Evolutionary conservation across 2,888 invertebrate genomes (phyloP).

Genomic region (Polymixis flavicincta): DNA sequence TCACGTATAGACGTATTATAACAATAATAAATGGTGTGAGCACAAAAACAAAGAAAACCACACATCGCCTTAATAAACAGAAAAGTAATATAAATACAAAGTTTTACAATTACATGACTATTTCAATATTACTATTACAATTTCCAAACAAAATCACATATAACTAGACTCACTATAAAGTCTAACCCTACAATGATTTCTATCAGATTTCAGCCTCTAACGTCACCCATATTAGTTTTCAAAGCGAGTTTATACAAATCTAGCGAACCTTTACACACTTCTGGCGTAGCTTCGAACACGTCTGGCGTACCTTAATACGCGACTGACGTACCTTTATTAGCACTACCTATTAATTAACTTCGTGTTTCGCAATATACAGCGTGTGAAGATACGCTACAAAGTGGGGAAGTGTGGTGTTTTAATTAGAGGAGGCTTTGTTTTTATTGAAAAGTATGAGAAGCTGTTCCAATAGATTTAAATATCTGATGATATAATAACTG

Average conservation of each 20-base stretch:
- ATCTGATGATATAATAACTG: neutral
- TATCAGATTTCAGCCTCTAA: slow-evolving; percentile 25
- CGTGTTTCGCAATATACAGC: slow-evolving; percentile 26
- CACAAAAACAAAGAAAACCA: no score
- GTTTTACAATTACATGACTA: no score
- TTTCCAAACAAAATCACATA: no score
- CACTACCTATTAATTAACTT: slow-evolving; percentile 41
- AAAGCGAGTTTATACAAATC: slow-evolving; percentile 25
- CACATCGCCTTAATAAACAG: no score
- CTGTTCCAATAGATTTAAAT: neutral
- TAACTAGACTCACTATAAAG: neutral
- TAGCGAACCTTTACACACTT: neutral
- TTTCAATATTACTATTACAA: no score
- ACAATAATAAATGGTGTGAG: neutral
- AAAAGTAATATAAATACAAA: no score
- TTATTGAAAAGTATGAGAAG: neutral
- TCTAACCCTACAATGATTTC: slow-evolving; percentile 1
- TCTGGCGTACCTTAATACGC: neutral
- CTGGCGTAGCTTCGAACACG: neutral
- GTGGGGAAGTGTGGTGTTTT: neutral
- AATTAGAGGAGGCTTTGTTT: neutral
- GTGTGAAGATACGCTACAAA: neutral
- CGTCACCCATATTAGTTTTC: slow-evolving; percentile 32
- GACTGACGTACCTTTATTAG: slow-evolving; percentile 24
- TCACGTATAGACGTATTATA: neutral